These are phyloP conservation scores for Drosophila setifemur DNA, from an alignment of 1,140 invertebrate species.

Conservation along the genomic window DNA sequence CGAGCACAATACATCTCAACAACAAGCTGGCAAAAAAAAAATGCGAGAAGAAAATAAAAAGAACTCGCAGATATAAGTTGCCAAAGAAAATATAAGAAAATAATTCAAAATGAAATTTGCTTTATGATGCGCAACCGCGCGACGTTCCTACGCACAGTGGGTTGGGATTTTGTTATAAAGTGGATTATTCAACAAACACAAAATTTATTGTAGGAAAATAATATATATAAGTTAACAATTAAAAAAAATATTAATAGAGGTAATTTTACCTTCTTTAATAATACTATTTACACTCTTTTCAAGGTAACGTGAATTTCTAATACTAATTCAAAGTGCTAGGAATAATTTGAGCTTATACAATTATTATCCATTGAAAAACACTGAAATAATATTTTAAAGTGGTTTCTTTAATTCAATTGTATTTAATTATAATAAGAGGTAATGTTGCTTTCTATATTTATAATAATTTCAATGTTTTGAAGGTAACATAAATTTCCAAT, in stretches of 20 bases:
- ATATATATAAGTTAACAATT: too few relatives aligned
- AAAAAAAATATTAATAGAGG: too few relatives aligned
- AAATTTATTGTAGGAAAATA: background rate
- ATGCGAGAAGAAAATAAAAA: constrained; percentile 10
- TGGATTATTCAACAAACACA: background rate
- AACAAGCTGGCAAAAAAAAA: constrained; percentile 42
- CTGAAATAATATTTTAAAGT: too few relatives aligned
- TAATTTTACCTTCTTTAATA: too few relatives aligned
- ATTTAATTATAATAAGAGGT: too few relatives aligned
- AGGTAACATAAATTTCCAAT: too few relatives aligned
- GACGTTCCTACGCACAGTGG: constrained; percentile 67
- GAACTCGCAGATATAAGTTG: constrained; percentile 20
- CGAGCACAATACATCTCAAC: constrained; percentile 66
- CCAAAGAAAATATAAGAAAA: constrained; percentile 71
- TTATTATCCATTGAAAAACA: too few relatives aligned
- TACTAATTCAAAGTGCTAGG: background rate
- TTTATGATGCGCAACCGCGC: constrained; percentile 81
- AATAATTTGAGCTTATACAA: background rate
- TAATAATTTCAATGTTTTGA: too few relatives aligned
- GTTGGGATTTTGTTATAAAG: background rate
- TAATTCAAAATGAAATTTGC: constrained; percentile 82
- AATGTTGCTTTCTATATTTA: too few relatives aligned
- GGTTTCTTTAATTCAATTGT: too few relatives aligned
- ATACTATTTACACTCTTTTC: too few relatives aligned
- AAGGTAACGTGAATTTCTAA: too few relatives aligned